Evolutionary conservation across 2,888 invertebrate genomes (phyloP).

Genomic region (Margaritifera margaritifera): DNA sequence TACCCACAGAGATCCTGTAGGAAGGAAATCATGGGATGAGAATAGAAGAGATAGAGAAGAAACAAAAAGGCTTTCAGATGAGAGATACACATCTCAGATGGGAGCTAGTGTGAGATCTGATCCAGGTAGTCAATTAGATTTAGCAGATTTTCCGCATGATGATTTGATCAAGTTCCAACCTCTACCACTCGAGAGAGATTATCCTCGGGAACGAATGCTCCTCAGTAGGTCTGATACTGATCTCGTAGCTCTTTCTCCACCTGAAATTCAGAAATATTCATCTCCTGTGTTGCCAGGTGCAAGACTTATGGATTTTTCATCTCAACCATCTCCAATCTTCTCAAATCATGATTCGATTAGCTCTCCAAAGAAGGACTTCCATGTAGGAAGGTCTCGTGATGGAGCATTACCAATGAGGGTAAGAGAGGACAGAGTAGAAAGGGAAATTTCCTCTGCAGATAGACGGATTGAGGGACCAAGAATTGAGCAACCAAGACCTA

Average conservation of each 20-base stretch:
- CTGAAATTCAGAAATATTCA: slow-evolving; percentile 41
- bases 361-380: no score
- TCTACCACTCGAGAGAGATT: slow-evolving; percentile 31
- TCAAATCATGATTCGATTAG: slow-evolving; percentile 37
- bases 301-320: slow-evolving; percentile 47
- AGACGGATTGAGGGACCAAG: no score
- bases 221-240: slow-evolving; percentile 45
- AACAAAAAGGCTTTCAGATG: neutral
- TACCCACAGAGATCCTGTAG: no score
- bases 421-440: no score
- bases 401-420: no score
- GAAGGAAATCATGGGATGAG: no score
- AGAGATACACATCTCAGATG: slow-evolving; percentile 15
- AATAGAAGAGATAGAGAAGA: no score
- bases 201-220: slow-evolving; percentile 31
- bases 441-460: no score
- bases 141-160: slow-evolving; percentile 7
- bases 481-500: no score
- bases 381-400: no score
- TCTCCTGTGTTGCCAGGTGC: slow-evolving; percentile 45
- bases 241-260: slow-evolving; percentile 34
- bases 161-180: slow-evolving; percentile 20
- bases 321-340: slow-evolving; percentile 47
- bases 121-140: slow-evolving; percentile 33
- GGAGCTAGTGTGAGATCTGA: slow-evolving; percentile 41